Evolutionary conservation across 1,140 invertebrate species (phyloP), one percentile per base, ranked within the genome.

Genomic region (Agrypnia vestita): DNA sequence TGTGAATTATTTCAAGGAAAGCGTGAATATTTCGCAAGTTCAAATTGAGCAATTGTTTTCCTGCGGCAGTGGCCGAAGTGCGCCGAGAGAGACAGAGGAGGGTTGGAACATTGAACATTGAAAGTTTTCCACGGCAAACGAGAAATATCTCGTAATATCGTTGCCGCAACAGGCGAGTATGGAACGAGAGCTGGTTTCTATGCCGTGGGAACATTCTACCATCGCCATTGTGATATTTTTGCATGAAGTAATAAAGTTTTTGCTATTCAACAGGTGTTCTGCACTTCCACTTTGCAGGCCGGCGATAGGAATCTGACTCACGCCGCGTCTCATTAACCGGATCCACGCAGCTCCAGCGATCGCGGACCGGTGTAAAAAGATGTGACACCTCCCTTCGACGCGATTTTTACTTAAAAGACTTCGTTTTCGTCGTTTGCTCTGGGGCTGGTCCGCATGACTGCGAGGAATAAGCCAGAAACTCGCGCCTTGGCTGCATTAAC

Each of bases 261-360:
- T 76, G 71, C 71, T 74, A 56, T 74, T 74, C 71, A 55, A 56
- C 71, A 74, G 71, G 71, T 74, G 71, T 74, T 64, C 43, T 76
- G 74, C 61, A 67, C 15, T 77, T 77, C 46, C 59, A 77, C 59
- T 64, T 76, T 76, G 44, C 53, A 77, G 59, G 17, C 19, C 46
- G 15, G 61, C 64, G 75, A 77, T 77, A 77, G 25, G 49, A 77
- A 77, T 77, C 75, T 77, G 75, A 64, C 75, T 77, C 75, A 77
- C 59, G 75, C 75, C 61, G 75, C 46, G 59, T 51, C 75, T 77
- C 59, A 77, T 77, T 77, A 77, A 67, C 75, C 49, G 47, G 59
- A 17, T n/a, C 25, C 53, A 43, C 21, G 51, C 51, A 74, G 53
- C 10, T 7, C 46, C 15, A 25, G 13, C 12, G n/a, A 8, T 64